Evolutionary conservation across 2,888 invertebrate species (phyloP), one percentile per base, ranked within the genome.

Genomic region (Trachelus iudaicus): DNA sequence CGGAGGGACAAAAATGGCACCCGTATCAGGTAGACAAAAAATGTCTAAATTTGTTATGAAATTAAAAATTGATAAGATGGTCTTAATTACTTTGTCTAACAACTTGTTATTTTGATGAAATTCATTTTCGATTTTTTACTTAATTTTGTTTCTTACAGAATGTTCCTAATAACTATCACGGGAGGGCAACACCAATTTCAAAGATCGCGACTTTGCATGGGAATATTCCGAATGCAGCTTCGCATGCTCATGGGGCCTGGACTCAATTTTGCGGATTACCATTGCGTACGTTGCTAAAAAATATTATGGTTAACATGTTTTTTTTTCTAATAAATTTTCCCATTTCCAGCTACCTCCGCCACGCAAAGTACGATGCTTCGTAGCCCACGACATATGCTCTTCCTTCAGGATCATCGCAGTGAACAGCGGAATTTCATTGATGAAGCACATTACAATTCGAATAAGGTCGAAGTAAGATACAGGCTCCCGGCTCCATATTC

Each of bases 1-100:
- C 87, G 77, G 91, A 91, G 15, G 87, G 87, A 4, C 91, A 91
- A 81, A 91, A 91, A 79, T 91, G 91, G 91, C 90, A 91, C 82
- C 91, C 91, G 83, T 91, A 91, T 88, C 91, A 91, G 85, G 91
- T 91, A 85, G 13, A 13, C 4, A 37, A 13, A 13, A 4, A 37
- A 37, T 37, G 13, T 4, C 4, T 37, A 37, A 37, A 37, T 4
- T 4, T 13, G 4, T 37, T 37, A 37, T 13, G 13, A 37, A 37
- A 13, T 1, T 37, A 37, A 37, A 13, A 13, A 13, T 37, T 37
- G 13, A 37, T 37, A 37, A 13, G 13, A 37, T 37, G 4, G 4
- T 13, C 37, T 1, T 37, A 37, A 37, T 37, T 13, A 13, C 1
- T 37, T 4, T 37, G 4, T 13, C 13, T 13, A 37, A 37, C 1